Conservation (phyloP, 2,888 invertebrate genomes). For the Drosophila paranaensis region DNA sequence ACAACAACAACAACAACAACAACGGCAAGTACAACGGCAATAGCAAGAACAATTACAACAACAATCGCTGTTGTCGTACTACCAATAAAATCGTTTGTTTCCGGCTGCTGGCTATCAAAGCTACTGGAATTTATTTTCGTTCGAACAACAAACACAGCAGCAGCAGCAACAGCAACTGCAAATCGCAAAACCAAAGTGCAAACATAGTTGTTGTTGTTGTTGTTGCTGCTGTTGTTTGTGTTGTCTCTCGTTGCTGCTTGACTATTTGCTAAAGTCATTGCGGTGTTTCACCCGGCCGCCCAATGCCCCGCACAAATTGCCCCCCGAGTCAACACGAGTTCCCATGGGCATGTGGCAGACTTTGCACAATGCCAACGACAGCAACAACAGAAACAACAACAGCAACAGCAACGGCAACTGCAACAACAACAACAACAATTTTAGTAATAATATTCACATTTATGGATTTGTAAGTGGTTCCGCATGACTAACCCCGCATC, state of each 20-base stretch:
- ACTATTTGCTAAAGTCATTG: constrained; percentile 79
- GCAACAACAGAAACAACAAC: background rate
- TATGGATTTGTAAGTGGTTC: constrained; percentile 82
- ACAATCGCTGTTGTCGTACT: constrained; percentile 61
- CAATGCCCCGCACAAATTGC: constrained; percentile 42
- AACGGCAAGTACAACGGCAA: constrained; percentile 38
- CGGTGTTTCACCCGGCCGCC: constrained; percentile 58
- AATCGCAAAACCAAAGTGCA: constrained; percentile 80
- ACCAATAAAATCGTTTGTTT: constrained; percentile 80
- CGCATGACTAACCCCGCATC: constrained; percentile 75
- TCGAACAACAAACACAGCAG: constrained; percentile 66
- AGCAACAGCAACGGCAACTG: constrained; percentile 5
- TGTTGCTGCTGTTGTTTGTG: constrained; percentile 27
- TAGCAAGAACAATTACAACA: constrained; percentile 57
- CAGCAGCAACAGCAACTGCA: constrained; percentile 62
- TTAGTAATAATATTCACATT: constrained; percentile 81
- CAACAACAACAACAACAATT: constrained; percentile 53
- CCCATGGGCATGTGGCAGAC: constrained; percentile 55
- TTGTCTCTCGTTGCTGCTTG: constrained; percentile 67
- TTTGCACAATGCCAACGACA: constrained; percentile 64
- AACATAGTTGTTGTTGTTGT: constrained; percentile 64
- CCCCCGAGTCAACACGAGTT: constrained; percentile 46
- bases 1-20: constrained; percentile 51
- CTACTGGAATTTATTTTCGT: constrained; percentile 75
- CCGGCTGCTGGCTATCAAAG: constrained; percentile 66